phyloP scores from a whole-genome alignment of 2,888 invertebrate genomes.

The Sipunculus nudus region DNA sequence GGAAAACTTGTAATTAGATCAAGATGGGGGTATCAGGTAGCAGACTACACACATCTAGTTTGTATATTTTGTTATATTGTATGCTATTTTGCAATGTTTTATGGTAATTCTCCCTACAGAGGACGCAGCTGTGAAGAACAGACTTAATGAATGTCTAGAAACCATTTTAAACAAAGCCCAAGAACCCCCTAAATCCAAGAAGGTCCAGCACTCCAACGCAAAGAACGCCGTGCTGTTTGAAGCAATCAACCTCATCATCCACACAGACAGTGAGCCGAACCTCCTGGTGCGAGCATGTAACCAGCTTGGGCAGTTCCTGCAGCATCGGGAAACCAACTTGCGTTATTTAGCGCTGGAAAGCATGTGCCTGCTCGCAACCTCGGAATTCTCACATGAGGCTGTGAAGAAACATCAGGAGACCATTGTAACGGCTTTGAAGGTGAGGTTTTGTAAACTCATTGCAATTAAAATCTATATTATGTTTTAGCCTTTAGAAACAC shows the following conservation, averaged over 20 bases:
- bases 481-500: not conserved
- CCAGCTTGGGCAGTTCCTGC: constrained; percentile 97
- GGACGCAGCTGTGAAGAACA: constrained; percentile 94
- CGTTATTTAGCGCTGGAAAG: constrained; percentile 98
- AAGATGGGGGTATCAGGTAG: too few species aligned
- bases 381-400: constrained; percentile 99
- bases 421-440: constrained; percentile 96
- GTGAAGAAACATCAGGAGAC: constrained; percentile 99
- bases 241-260: constrained; percentile 99
- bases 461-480: not conserved
- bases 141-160: constrained; percentile 96
- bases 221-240: constrained; percentile 99
- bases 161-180: constrained; percentile 98
- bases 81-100: too few species aligned
- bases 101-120: constrained; percentile 58
- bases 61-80: too few species aligned
- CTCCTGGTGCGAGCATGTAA: constrained; percentile 97
- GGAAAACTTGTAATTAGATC: too few species aligned
- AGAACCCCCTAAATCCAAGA: constrained; percentile 97
- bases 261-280: constrained; percentile 97
- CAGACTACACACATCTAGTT: too few species aligned
- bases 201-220: constrained; percentile 99
- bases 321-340: constrained; percentile 91
- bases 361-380: constrained; percentile 98
- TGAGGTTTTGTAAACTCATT: constrained; percentile 48